Conservation (phyloP, 2,888 invertebrate species). For the Orgyia antiqua region DNA sequence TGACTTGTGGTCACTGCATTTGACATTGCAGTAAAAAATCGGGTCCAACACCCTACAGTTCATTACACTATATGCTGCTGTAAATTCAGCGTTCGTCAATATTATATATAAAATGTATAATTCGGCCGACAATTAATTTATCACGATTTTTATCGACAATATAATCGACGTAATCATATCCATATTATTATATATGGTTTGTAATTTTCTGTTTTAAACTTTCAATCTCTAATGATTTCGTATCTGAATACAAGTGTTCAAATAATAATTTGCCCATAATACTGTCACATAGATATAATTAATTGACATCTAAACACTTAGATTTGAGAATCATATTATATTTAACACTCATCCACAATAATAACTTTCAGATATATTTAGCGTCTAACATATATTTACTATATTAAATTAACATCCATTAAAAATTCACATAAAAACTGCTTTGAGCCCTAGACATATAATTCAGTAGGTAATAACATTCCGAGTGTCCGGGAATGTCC, state of each 20-base stretch:
- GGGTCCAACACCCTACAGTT: too few relatives aligned
- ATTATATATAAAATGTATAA: too few relatives aligned
- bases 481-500: conserved; percentile 16
- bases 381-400: conserved; percentile 26
- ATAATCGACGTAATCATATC: too few relatives aligned
- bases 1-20: too few relatives aligned
- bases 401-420: conserved; percentile 49
- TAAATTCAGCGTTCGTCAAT: too few relatives aligned
- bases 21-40: too few relatives aligned
- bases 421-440: conserved; percentile 70
- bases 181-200: too few relatives aligned
- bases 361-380: conserved; percentile 41
- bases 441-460: conserved; percentile 67
- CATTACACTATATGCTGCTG: too few relatives aligned
- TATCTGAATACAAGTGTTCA: conserved; percentile 18
- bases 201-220: too few relatives aligned
- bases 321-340: conserved; percentile 34
- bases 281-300: conserved; percentile 53
- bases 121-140: too few relatives aligned
- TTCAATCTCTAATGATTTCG: conserved; percentile 12
- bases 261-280: conserved; percentile 59
- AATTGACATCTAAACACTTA: conserved; percentile 55
- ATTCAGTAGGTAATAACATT: conserved; percentile 45
- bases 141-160: too few relatives aligned
- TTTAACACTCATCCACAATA: conserved; percentile 21